Percentiles rank a stretch among this genome's conserved stretches.
Conservation (phyloP, 2,888 invertebrate genomes). For the Drosophila birchii region DNA sequence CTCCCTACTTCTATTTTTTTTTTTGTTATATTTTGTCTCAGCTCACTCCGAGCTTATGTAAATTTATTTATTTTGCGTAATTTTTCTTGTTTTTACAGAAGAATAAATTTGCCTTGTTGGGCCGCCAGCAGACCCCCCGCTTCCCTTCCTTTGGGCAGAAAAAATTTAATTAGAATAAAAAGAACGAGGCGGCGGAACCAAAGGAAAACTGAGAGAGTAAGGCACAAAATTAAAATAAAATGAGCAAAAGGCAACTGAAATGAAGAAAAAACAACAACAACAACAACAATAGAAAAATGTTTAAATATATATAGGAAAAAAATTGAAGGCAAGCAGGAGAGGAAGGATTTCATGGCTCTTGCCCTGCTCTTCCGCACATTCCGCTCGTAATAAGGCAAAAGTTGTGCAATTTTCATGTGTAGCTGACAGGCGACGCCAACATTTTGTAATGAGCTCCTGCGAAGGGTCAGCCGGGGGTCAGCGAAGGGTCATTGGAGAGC, state of each 20-base stretch:
- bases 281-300: constrained; percentile 1
- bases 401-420: constrained; percentile 81
- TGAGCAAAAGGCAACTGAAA: constrained; percentile 27
- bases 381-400: constrained; percentile 76
- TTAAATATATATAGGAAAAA: constrained; percentile 7
- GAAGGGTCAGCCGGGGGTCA: constrained; percentile 17
- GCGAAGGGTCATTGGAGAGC: constrained; percentile 6
- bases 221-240: constrained; percentile 66
- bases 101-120: constrained; percentile 72
- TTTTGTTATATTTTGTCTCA: constrained; percentile 21
- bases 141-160: constrained; percentile 22
- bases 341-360: constrained; percentile 47
- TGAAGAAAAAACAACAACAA: constrained; percentile 5
- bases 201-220: constrained; percentile 52
- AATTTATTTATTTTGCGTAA: constrained; percentile 82
- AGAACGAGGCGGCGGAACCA: constrained; percentile 59
- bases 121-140: constrained; percentile 20
- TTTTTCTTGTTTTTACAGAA: constrained; percentile 81
- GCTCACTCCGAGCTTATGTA: constrained; percentile 72
- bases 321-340: constrained; percentile 28
- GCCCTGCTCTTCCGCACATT: constrained; percentile 45
- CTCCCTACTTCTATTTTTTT: constrained; percentile 6
- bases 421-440: constrained; percentile 72
- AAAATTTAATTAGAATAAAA: constrained; percentile 81
- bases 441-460: constrained; percentile 68